phyloP scores from a whole-genome alignment of 2,113 vertebrate species.

The Catharus minimus region DNA sequence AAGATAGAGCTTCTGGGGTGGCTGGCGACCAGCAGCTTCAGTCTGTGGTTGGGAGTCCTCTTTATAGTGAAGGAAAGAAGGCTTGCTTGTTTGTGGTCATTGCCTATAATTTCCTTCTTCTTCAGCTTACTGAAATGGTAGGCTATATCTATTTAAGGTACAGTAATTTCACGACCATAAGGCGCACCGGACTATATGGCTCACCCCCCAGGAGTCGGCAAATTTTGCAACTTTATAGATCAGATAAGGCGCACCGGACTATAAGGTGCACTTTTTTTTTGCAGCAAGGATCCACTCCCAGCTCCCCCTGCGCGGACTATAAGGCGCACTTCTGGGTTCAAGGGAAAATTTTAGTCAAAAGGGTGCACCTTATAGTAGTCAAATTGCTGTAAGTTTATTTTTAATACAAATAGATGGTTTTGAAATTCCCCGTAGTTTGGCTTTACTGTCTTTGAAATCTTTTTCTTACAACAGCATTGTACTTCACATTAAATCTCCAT shows the following conservation, averaged over 20 bases:
- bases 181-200: no score
- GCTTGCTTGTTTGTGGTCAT: conserved; percentile 6
- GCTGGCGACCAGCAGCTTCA: conserved; percentile 36
- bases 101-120: conserved; percentile 13
- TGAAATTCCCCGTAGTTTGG: not conserved
- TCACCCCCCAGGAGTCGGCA: no score
- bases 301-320: no score
- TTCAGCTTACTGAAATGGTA: conserved; percentile 10
- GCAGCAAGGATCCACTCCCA: no score
- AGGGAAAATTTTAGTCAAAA: no score
- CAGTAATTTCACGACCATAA: no score
- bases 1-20: conserved; percentile 59
- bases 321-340: no score
- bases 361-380: no score
- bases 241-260: no score
- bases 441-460: not conserved
- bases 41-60: not conserved
- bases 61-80: not conserved
- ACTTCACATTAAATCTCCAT: not conserved
- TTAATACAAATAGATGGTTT: not conserved
- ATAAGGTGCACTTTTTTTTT: no score
- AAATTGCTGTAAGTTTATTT: conserved; percentile 4
- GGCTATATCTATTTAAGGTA: not conserved
- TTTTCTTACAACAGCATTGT: not conserved
- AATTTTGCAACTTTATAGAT: no score